Base-by-base conservation (phyloP, 2,113 vertebrate genomes). In the Chroicocephalus ridibundus region DNA sequence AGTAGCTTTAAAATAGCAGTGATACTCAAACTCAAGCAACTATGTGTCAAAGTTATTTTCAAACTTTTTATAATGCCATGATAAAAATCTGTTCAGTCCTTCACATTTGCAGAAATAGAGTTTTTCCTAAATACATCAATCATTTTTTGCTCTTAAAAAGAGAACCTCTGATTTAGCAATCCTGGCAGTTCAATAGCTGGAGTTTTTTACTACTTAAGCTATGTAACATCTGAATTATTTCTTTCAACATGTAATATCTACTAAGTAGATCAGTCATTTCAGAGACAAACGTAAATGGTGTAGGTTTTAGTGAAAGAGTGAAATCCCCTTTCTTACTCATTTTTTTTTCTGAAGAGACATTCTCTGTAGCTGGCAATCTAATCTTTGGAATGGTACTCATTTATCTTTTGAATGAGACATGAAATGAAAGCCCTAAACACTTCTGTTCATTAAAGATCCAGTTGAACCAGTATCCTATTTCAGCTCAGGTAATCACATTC, bases 331-430 rank as follows among this genome's bases (percentile, higher is more conserved):
- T 94, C 88, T 88, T 85, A 55, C 26, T 86, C 84, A 68, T 79
- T 82, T 54, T 88, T 88, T 96, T 47, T 62, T 55, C 57, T 77
- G 62, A 95, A 80, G 69, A 84, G 47, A 40, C 14, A 16, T 49
- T 94, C 36, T 84, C 40, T 86, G 31, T 91, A 42, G 17, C 83
- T 68, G 76, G 60, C 88, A 96, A 5, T 91, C 86, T 97, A n/a
- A 84, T 96, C 94, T 88, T 66, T 9, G 20, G 58, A 97, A 94
- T 78, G 40, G 77, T 81, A 27, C 55, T 94, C 74, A 72, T 96
- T 93, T 86, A 61, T 97, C 93, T 92, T 92, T 91, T 74, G 76
- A 97, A 97, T 75, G 76, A 90, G 86, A 86, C 80, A 10, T 93
- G 90, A 69, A 91, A 82, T 88, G 79, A 94, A 96, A 93, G 74